These are phyloP conservation scores for Laticauda colubrina DNA, from an alignment of 2,113 vertebrate genomes.

Conservation along the genomic window DNA sequence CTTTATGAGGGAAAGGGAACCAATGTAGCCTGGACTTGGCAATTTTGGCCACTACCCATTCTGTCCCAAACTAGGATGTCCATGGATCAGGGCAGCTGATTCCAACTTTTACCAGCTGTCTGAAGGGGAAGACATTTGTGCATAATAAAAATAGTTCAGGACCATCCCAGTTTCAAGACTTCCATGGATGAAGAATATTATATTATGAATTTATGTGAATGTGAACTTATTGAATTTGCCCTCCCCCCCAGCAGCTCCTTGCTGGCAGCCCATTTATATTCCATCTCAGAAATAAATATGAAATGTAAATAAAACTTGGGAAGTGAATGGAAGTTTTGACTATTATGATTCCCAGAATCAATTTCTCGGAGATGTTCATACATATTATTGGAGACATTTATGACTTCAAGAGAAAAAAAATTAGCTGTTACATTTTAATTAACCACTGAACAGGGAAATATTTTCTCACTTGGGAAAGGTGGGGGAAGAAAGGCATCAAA, in stretches of 20 bases:
- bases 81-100: neutral
- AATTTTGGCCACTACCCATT: neutral
- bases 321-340: slow-evolving; percentile 42
- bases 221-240: slow-evolving; percentile 27
- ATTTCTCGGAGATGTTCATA: slow-evolving; percentile 25
- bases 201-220: slow-evolving; percentile 33
- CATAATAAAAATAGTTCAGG: neutral
- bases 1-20: neutral
- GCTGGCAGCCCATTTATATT: slow-evolving; percentile 12
- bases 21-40: neutral
- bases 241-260: neutral
- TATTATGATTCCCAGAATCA: slow-evolving; percentile 36
- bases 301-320: slow-evolving; percentile 37
- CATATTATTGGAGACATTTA: slow-evolving; percentile 9
- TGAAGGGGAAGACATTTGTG: neutral
- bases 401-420: neutral
- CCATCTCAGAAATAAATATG: slow-evolving; percentile 57
- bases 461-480: neutral
- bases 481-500: neutral
- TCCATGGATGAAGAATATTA: slow-evolving; percentile 7
- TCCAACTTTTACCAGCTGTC: neutral
- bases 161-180: slow-evolving; percentile 13
- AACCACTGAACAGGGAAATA: slow-evolving; percentile 16
- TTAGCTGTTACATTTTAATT: neutral
- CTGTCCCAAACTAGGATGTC: neutral